A percentile compares a stretch with the other conserved stretches of the same genome.
phyloP scores from a whole-genome alignment of 2,888 invertebrate genomes.

The Andrena bucephala region DNA sequence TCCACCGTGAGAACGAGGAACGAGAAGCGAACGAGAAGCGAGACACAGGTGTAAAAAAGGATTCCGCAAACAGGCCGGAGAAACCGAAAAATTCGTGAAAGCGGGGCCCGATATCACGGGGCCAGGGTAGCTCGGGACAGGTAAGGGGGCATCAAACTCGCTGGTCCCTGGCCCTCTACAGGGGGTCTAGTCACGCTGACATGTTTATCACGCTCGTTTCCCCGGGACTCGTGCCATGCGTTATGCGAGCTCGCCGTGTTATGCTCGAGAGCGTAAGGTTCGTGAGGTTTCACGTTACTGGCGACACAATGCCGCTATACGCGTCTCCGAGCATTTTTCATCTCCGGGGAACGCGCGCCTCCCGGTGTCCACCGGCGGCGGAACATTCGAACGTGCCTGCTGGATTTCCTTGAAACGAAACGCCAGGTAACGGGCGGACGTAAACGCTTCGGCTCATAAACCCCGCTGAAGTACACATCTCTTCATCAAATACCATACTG shows the following conservation, averaged over 20 bases:
- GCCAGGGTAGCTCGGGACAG: slow-evolving; percentile 66
- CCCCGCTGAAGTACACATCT: slow-evolving; percentile 19
- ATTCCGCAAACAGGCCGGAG: slow-evolving; percentile 16
- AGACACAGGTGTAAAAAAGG: slow-evolving; percentile 45
- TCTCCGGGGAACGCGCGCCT: slow-evolving; percentile 35
- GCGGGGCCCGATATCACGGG: slow-evolving; percentile 50
- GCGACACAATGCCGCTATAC: slow-evolving; percentile 69
- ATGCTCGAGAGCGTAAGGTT: slow-evolving; percentile 55
- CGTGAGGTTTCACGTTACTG: slow-evolving; percentile 77
- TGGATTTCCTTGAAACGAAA: slow-evolving; percentile 33
- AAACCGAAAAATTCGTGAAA: slow-evolving; percentile 53
- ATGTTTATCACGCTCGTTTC: slow-evolving; percentile 84
- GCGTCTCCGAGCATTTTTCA: slow-evolving; percentile 71
- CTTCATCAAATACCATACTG: slow-evolving; percentile 34
- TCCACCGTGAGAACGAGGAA: slow-evolving; percentile 35
- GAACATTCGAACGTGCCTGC: slow-evolving; percentile 3
- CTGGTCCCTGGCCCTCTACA: slow-evolving; percentile 78
- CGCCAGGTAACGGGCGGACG: slow-evolving; percentile 26
- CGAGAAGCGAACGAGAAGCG: background rate
- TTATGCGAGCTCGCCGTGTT: slow-evolving; percentile 76
- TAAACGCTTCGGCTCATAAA: slow-evolving; percentile 45
- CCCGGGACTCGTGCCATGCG: slow-evolving; percentile 77
- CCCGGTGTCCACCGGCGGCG: background rate
- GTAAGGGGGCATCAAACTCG: slow-evolving; percentile 80
- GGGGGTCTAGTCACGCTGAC: slow-evolving; percentile 83